Base-by-base conservation (phyloP, 2,113 vertebrate species). In the Sakesphorus luctuosus region DNA sequence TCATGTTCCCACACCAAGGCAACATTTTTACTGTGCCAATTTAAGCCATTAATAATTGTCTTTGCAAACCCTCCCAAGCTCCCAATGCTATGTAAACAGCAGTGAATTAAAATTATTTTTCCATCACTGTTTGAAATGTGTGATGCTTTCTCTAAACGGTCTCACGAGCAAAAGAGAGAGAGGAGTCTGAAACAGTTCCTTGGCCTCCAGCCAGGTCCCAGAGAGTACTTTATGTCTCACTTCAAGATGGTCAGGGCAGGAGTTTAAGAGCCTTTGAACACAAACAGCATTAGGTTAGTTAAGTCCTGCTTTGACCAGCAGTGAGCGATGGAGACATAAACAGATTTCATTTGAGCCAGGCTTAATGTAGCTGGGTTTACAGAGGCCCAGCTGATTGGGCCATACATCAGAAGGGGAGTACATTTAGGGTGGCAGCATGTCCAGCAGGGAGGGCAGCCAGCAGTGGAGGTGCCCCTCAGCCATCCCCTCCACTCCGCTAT, bases 321-420 rank as follows among this genome's bases (percentile, higher is more conserved):
- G 44, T 1, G 13, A 87, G 87, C 6, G 7, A 12, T 33, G 68
- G 90, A 96, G 94, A 88, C 68, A 61, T 94, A 96, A 96, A 96
- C 91, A 96, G 90, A 87, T 77, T 88, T 93, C 82, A 77, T 90
- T 86, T 93, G 94, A 95, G 80, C 75, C 0, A 1, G 72, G 85
- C 72, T 91, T 94, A 95, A 97, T 91, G 93, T 69, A 93, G 21
- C n/a, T 55, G 72, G 90, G 85, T 93, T 95, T 92, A 86, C 65
- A 95, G 90, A 92, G 80, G 4, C 61, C 3, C 52, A 61, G 79
- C 79, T 53, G 88, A 94, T 75, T 23, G 18, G 2, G 2, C 20
- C 93, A 87, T 38, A 25, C 79, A 72, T 88, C 94, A 94, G 71
- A 3, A 28, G 78, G 5, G 84, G n/a, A 80, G 87, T 73, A 8